These are phyloP conservation scores for Danio jaintianensis DNA, from an alignment of 2,797 vertebrate genomes.

Conservation along the genomic window DNA sequence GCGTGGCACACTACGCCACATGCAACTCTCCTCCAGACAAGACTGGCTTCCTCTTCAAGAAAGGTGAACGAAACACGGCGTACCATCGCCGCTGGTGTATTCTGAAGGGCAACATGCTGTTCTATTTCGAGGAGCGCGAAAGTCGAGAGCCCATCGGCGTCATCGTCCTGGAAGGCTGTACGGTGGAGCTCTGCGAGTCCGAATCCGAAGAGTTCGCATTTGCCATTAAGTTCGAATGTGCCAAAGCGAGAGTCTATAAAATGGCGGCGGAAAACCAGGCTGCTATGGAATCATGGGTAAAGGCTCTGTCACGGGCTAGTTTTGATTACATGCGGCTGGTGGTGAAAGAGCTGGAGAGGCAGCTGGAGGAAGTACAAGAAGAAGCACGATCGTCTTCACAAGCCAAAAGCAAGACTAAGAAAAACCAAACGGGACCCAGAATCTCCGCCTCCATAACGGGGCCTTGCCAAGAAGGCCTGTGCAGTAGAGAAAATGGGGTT, in stretches of 20 bases:
- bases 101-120: conserved; percentile 97
- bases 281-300: conserved; percentile 96
- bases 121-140: conserved; percentile 95
- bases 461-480: conserved; percentile 7
- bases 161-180: conserved; percentile 95
- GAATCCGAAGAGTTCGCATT: conserved; percentile 86
- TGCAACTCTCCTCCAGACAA: conserved; percentile 92
- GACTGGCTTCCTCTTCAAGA: conserved; percentile 91
- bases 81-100: conserved; percentile 97
- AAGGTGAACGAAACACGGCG: conserved; percentile 89
- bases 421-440: not conserved
- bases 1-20: conserved; percentile 93
- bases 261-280: conserved; percentile 91
- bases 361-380: conserved; percentile 87
- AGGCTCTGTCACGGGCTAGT: conserved; percentile 92
- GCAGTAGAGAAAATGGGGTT: conserved; percentile 82
- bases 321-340: conserved; percentile 96
- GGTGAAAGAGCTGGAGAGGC: conserved; percentile 93
- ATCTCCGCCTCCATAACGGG: not conserved
- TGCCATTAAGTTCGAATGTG: conserved; percentile 86
- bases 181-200: conserved; percentile 95
- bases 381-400: conserved; percentile 47
- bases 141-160: conserved; percentile 92
- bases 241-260: conserved; percentile 88
- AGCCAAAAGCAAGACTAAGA: conserved; percentile 61